Evolutionary conservation across 2,113 vertebrate genomes (phyloP), one percentile per base, ranked within the genome.

Genomic region (Cyprinus carpio): DNA sequence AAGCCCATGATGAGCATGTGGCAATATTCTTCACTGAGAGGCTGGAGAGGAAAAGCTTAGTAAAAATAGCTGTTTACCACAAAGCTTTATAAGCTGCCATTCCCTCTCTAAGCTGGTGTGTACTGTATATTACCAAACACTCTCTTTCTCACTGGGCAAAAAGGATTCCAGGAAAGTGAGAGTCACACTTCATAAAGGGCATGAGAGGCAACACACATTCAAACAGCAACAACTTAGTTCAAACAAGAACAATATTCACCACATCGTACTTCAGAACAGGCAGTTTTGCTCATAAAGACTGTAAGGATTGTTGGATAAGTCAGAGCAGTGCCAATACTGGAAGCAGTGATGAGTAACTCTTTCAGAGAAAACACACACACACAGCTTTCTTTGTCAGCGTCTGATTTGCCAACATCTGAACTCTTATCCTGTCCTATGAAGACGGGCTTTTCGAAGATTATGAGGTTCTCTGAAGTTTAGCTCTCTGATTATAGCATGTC

Each of bases 1-100:
- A 90, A 90, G 88, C 89, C 90, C 51, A 74, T 91, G 92, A 93
- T 93, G 88, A 93, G 88, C 87, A 92, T 85, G 82, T 89, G 7
- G 81, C 81, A 89, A 82, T 67, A 60, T 88, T 91, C 90, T 88
- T 85, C 82, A 82, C 90, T 87, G 82, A 89, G 90, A 88, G 90
- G 90, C 83, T 75, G 88, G 84, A 89, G 40, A 74, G 65, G 87
- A 83, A 87, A 54, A 85, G 88, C 75, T 76, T 81, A 79, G 58
- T 77, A 82, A 84, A 87, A 85, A 88, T 89, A 89, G 82, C 60
- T 80, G 54, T 46, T 49, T 43, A 75, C 75, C 77, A 69, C 86
- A 87, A 80, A 37, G 82, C 82, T 85, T 75, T 54, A 83, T 85
- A 80, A 82, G 83, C 81, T 87, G 84, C 84, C 90, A 78, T 82